Evolutionary conservation across 2,113 vertebrate species (phyloP), one percentile per base, ranked within the genome.

Genomic region (Cranoglanis bouderius): DNA sequence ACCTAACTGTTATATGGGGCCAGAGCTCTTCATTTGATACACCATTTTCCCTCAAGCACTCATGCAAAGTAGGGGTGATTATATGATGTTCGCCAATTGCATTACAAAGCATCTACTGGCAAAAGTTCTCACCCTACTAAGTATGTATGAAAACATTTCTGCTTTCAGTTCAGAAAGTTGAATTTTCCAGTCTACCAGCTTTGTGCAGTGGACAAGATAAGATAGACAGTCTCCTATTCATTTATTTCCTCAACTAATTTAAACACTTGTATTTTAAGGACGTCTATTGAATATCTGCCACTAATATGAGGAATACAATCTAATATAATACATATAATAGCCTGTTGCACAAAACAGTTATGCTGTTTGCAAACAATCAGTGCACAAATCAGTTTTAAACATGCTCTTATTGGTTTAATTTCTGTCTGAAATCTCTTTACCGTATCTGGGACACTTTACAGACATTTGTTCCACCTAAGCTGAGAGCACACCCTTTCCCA

Each of bases 1-100:
- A 91, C 88, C 90, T 85, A 91, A 85, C 90, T 89, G 74, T 85
- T 91, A 87, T 89, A 91, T 88, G 70, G 90, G 88, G 82, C 81
- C 86, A 91, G 82, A 65, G 38, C 81, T 91, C 80, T 89, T 63
- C 82, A 85, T 91, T 89, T 91, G 88, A 91, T 89, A 87, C 75
- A 85, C 82, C 84, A 81, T 89, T 91, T 89, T 91, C 88, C 88
- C 90, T 82, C 88, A 88, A 88, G 88, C 84, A 49, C 88, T 88
- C 85, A 91, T 88, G 88, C 83, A 70, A 89, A 89, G 90, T 82
- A 82, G 75, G 77, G 84, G 84, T 89, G 83, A 89, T 88, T 91
- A 87, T 87, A 91, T 91, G 90, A 89, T 87, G 90, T 91, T 89
- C 74, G 3, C 82, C 88, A 87, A 82, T 91, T 89, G 90, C 90